Conservation (phyloP, 2,797 vertebrate genomes). For the Mastacembelus armatus region DNA sequence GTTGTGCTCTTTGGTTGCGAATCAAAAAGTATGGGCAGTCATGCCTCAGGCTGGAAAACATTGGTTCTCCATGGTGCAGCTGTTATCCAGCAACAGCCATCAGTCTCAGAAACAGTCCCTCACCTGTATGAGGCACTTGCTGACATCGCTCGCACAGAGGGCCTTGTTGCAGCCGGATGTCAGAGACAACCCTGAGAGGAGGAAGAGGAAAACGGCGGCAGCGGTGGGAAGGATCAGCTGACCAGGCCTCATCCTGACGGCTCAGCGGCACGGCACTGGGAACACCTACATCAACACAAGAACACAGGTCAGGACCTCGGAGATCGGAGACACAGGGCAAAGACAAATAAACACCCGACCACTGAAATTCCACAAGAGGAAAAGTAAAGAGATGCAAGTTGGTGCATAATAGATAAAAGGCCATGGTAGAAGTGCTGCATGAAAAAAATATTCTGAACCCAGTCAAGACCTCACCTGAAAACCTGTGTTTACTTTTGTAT, state of each 20-base stretch:
- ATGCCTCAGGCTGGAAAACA: background rate
- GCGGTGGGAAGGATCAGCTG: slow-evolving; percentile 75
- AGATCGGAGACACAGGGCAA: background rate
- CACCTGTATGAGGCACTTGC: slow-evolving; percentile 99
- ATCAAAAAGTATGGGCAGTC: background rate
- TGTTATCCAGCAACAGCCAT: background rate
- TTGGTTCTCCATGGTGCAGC: no score
- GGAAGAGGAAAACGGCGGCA: slow-evolving; percentile 77
- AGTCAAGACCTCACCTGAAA: no score
- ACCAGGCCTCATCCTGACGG: slow-evolving; percentile 88
- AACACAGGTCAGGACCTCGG: slow-evolving; percentile 19
- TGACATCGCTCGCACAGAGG: slow-evolving; percentile 97
- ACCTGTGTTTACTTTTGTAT: no score
- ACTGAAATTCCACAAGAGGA: slow-evolving; percentile 21
- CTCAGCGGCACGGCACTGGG: slow-evolving; percentile 71
- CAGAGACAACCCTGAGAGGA: slow-evolving; percentile 84
- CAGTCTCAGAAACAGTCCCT: background rate
- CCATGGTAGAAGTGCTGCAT: background rate
- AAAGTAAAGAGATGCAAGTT: background rate
- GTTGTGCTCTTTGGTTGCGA: background rate
- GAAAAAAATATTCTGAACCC: background rate
- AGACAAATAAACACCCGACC: slow-evolving; percentile 43
- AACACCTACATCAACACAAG: slow-evolving; percentile 67
- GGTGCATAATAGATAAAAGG: background rate
- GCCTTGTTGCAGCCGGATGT: slow-evolving; percentile 94